These are phyloP conservation scores for Atherinosoma microstoma DNA, from an alignment of 2,797 vertebrate genomes.

Conservation along the genomic window DNA sequence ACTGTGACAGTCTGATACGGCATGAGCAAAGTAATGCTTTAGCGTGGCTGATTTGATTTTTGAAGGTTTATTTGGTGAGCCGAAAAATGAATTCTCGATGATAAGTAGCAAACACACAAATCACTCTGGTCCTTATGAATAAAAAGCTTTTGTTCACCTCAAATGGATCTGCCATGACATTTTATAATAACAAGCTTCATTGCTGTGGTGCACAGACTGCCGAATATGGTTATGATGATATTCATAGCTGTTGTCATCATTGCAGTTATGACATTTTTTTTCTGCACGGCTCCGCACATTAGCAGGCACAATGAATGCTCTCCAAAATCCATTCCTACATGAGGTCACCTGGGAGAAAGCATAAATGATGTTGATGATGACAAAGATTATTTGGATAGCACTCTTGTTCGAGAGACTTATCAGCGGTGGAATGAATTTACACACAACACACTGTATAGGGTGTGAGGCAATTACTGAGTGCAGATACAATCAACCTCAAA, in stretches of 20 bases:
- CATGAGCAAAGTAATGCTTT: conserved; percentile 26
- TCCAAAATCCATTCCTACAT: conserved; percentile 50
- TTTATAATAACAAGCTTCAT: conserved; percentile 62
- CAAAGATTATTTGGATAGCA: conserved; percentile 68
- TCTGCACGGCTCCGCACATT: conserved; percentile 55
- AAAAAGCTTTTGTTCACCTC: conserved; percentile 66
- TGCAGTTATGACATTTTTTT: conserved; percentile 65
- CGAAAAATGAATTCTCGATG: conserved; percentile 43
- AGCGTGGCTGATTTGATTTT: conserved; percentile 56
- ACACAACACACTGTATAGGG: conserved; percentile 48
- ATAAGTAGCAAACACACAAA: conserved; percentile 49
- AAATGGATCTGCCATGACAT: conserved; percentile 63
- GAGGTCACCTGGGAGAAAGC: conserved; percentile 66
- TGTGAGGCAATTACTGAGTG: conserved; percentile 68
- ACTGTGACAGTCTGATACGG: conserved; percentile 17
- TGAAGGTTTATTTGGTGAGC: conserved; percentile 42
- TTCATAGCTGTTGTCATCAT: conserved; percentile 76
- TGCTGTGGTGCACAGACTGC: conserved; percentile 46
- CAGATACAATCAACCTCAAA: conserved; percentile 68
- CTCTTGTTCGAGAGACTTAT: conserved; percentile 70
- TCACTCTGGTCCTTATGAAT: conserved; percentile 42
- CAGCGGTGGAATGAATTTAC: conserved; percentile 65
- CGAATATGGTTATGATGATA: conserved; percentile 69
- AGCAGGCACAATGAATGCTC: conserved; percentile 61
- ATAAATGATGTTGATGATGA: conserved; percentile 70